These are phyloP conservation scores for Bos indicus DNA, from an alignment of 2,113 vertebrate genomes.

Conservation along the genomic window DNA sequence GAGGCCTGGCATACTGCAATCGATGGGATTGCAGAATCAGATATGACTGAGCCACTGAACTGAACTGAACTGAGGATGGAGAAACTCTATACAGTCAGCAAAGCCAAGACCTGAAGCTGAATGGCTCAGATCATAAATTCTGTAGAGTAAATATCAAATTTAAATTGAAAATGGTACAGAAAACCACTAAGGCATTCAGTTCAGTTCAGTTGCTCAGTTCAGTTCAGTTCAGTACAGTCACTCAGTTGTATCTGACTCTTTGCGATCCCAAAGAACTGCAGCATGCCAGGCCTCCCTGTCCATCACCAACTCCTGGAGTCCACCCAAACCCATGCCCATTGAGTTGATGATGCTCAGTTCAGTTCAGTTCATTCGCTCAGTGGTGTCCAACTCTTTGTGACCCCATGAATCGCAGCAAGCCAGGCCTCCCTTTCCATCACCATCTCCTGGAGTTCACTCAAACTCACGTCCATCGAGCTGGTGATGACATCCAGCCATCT, in stretches of 20 bases:
- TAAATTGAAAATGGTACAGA: neutral
- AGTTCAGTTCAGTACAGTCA: too few relatives aligned
- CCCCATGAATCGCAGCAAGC: too few relatives aligned
- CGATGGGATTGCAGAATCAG: neutral
- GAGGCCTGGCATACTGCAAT: neutral
- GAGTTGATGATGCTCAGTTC: neutral
- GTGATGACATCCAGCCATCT: too few relatives aligned
- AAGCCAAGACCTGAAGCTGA: neutral
- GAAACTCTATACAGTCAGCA: neutral
- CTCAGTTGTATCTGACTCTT: too few relatives aligned
- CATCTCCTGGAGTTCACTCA: too few relatives aligned
- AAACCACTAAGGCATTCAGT: neutral
- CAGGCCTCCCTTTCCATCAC: too few relatives aligned
- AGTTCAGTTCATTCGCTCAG: too few relatives aligned
- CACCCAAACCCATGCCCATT: too few relatives aligned
- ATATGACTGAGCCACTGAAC: neutral
- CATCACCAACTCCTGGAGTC: too few relatives aligned
- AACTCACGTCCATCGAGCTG: too few relatives aligned
- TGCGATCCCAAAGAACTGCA: accelerated
- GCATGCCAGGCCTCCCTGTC: too few relatives aligned
- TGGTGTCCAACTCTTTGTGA: neutral
- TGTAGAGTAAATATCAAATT: neutral
- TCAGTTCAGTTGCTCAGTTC: neutral
- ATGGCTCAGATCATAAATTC: neutral
- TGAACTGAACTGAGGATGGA: neutral